Conservation (phyloP, 2,888 invertebrate species). For the Papilio elwesi region DNA sequence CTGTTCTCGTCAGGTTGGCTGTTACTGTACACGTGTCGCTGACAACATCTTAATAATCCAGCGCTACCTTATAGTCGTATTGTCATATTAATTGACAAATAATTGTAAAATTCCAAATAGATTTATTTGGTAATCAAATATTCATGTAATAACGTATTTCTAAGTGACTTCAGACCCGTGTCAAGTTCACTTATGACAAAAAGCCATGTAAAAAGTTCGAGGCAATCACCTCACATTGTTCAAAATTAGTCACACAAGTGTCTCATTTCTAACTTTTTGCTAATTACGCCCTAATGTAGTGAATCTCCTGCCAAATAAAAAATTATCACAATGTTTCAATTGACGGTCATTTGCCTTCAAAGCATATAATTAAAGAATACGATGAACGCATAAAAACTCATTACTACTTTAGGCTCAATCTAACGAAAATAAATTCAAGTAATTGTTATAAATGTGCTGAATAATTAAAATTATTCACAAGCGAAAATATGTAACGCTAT, state of each 20-base stretch:
- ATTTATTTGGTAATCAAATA: no score
- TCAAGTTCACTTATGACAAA: no score
- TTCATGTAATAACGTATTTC: no score
- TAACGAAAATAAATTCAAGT: not conserved
- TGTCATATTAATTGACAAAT: no score
- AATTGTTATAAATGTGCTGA: not conserved
- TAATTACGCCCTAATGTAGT: slow-evolving; percentile 45
- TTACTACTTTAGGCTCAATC: not conserved
- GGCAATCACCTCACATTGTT: not conserved
- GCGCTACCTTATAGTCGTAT: no score
- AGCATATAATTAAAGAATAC: slow-evolving; percentile 33
- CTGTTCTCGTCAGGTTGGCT: no score
- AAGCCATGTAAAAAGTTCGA: not conserved
- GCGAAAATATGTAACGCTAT: no score
- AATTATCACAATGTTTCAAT: slow-evolving; percentile 40
- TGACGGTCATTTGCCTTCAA: slow-evolving; percentile 34
- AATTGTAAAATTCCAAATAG: no score
- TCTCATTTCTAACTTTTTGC: slow-evolving; percentile 28
- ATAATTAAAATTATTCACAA: not conserved
- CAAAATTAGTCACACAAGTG: not conserved
- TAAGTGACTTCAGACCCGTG: no score
- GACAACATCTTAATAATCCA: no score
- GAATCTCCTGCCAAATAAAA: slow-evolving; percentile 32
- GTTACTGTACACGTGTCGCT: no score
- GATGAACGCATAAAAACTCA: not conserved